Conservation (phyloP, 2,797 vertebrate species). For the Acanthurus leucopareius region DNA sequence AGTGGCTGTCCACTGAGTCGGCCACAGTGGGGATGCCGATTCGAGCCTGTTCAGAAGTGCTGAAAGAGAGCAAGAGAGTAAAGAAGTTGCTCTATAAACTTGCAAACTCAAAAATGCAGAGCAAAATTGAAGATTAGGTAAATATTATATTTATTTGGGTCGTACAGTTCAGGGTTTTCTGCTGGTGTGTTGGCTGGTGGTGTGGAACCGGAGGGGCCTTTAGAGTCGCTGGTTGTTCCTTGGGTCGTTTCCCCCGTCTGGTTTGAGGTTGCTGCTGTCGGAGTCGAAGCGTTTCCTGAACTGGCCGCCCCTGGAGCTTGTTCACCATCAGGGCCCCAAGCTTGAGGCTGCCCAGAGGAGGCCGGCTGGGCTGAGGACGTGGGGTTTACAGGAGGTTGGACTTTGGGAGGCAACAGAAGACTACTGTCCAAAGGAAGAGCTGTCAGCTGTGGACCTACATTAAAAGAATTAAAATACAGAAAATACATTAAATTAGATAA, state of each 20-base stretch:
- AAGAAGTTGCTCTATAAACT: neutral
- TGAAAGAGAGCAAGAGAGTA: slow-evolving; percentile 39
- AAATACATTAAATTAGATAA: neutral
- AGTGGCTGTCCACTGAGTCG: slow-evolving; percentile 90
- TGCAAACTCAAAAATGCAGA: neutral
- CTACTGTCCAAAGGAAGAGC: slow-evolving; percentile 91
- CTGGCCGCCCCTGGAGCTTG: slow-evolving; percentile 60
- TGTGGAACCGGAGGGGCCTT: slow-evolving; percentile 81
- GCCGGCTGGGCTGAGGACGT: slow-evolving; percentile 69
- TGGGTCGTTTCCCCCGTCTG: slow-evolving; percentile 85
- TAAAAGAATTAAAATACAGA: neutral
- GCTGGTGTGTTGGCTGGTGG: slow-evolving; percentile 73
- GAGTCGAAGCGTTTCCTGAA: slow-evolving; percentile 80
- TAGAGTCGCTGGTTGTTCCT: slow-evolving; percentile 82
- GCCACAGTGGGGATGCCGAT: slow-evolving; percentile 95
- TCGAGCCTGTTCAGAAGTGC: slow-evolving; percentile 86
- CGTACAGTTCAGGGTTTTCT: slow-evolving; percentile 84
- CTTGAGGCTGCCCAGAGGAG: slow-evolving; percentile 71
- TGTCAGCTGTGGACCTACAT: slow-evolving; percentile 93
- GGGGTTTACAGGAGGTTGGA: slow-evolving; percentile 77
- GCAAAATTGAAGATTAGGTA: neutral
- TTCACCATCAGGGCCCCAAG: slow-evolving; percentile 84
- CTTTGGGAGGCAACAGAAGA: slow-evolving; percentile 92
- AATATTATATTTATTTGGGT: neutral
- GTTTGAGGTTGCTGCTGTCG: slow-evolving; percentile 76